These are phyloP conservation scores for Indicator maculatus DNA, from an alignment of 2,113 vertebrate species.

Conservation along the genomic window DNA sequence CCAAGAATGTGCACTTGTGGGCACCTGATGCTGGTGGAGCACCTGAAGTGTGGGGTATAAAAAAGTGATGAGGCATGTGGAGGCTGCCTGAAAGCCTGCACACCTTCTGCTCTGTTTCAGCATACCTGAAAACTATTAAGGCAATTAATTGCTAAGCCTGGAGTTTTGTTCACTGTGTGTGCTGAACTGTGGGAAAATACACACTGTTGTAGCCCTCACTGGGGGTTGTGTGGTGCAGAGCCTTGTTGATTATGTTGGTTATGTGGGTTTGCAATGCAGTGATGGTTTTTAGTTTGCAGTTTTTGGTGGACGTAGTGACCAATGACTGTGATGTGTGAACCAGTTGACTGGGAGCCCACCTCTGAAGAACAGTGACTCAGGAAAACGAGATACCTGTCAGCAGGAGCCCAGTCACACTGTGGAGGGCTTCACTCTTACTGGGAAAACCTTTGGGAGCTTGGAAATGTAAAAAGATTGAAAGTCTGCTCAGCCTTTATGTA, in stretches of 20 bases:
- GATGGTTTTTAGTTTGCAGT: not conserved
- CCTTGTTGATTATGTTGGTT: not conserved
- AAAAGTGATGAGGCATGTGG: not conserved
- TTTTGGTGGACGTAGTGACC: not conserved
- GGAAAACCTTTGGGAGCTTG: not conserved
- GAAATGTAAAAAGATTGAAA: not conserved
- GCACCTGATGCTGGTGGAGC: not conserved
- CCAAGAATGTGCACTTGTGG: fast-evolving
- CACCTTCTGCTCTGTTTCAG: not conserved
- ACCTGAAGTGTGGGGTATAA: fast-evolving
- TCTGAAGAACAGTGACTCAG: not conserved
- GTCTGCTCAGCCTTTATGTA: not conserved
- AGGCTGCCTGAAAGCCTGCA: not conserved
- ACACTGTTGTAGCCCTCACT: fast-evolving
- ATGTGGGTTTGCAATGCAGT: not conserved
- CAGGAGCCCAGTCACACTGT: fast-evolving
- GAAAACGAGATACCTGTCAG: not conserved
- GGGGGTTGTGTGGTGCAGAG: fast-evolving
- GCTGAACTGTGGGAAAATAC: fast-evolving
- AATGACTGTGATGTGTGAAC: not conserved
- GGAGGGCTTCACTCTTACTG: fast-evolving
- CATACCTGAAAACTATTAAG: not conserved
- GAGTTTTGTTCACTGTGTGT: fast-evolving
- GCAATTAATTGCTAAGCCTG: not conserved
- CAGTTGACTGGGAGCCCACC: not conserved